Percentiles rank a stretch among this genome's conserved stretches.
phyloP scores from a whole-genome alignment of 2,888 invertebrate species.

The Cerceris ruficornis region DNA sequence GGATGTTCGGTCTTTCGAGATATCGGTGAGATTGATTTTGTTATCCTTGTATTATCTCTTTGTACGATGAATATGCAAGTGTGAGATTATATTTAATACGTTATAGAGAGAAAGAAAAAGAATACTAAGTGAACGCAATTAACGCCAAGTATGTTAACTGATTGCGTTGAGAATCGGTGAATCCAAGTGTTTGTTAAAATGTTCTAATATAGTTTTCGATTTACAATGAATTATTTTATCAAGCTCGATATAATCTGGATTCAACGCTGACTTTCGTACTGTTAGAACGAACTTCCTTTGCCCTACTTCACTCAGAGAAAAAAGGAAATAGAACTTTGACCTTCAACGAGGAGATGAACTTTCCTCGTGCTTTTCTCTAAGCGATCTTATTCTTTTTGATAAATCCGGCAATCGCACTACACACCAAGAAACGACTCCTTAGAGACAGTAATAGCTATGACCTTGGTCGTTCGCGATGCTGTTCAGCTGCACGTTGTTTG shows the following conservation, averaged over 20 bases:
- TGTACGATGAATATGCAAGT: not conserved
- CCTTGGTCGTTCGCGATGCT: conserved; percentile 83
- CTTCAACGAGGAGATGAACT: not conserved
- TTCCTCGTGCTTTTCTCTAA: conserved; percentile 41
- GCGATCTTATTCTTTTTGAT: conserved; percentile 40
- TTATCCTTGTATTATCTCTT: not conserved
- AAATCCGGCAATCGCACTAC: conserved; percentile 67
- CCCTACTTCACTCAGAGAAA: conserved; percentile 33
- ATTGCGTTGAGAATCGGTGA: no score
- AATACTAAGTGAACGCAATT: no score
- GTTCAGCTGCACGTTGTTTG: conserved; percentile 82
- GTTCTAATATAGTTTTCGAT: no score
- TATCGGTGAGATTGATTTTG: not conserved
- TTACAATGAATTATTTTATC: no score
- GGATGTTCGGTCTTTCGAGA: conserved; percentile 32
- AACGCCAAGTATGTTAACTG: no score
- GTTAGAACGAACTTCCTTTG: conserved; percentile 30
- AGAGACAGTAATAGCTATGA: conserved; percentile 73
- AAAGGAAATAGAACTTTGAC: not conserved
- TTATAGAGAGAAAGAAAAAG: not conserved
- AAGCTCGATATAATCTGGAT: conserved; percentile 3
- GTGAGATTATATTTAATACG: not conserved
- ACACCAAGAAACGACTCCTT: conserved; percentile 68
- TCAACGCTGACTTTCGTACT: not conserved
- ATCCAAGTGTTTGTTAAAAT: no score